Evolutionary conservation across 2,888 invertebrate species (phyloP), one percentile per base, ranked within the genome.

Genomic region (Drosophila paramelanica): DNA sequence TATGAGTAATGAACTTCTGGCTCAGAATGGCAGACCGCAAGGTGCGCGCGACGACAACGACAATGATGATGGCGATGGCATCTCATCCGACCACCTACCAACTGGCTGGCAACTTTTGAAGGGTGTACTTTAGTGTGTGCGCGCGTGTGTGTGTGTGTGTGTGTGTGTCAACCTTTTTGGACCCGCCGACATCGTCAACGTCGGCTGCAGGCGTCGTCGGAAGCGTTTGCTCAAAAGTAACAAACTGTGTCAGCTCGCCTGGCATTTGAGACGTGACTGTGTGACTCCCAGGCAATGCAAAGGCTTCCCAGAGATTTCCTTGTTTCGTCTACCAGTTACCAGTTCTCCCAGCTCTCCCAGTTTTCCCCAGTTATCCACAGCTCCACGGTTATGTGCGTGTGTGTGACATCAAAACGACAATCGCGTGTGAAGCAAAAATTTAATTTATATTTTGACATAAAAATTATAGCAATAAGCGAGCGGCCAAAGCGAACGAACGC

Each of bases 1-100:
- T 90, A 90, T 90, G 90, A 90, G 90, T 89, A 90, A 90, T 90
- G 90, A 90, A 90, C 89, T 88, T 77, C 89, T 86, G 80, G 75
- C 88, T 82, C 69, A 73, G 79, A 83, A 85, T 81, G 83, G 88
- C 83, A 83, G 82, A 82, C 85, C 88, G 82, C 88, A 83, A 83
- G 82, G 82, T 83, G 88, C 77, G 88, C 77, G 85, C 83, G 87
- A 78, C 25, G 46, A 42, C 39, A 46, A 31, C 31, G 17, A 53
- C 27, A 33, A 46, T 14, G 75, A 58, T 58, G 75, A 77, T 76
- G 75, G 77, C 69, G 77, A 73, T 76, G 75, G 73, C 77, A 76
- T 69, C 76, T 73, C 77, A 75, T 69, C 56, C 73, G 49, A 60
- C 45, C 52, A 50, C 57, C 72, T 65, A 65, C 50, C 50, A 62